Percentiles rank a stretch among this genome's conserved stretches.
Conservation (phyloP, 2,888 invertebrate species). For the Cyaniris semiargus region DNA sequence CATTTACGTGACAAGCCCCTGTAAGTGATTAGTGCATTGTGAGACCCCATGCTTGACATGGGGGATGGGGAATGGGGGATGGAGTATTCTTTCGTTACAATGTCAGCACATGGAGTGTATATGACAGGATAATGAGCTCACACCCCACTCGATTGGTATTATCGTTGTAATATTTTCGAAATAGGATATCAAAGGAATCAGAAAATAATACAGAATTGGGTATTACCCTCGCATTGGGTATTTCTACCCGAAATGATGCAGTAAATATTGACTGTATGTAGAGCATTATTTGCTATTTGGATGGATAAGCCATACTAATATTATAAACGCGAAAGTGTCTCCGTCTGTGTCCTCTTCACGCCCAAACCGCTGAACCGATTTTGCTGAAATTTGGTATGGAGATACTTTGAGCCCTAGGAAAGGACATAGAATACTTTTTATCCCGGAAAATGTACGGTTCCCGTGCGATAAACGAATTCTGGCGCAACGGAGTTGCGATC, state of each 20-base stretch:
- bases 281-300: background rate
- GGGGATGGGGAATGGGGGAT: conserved; percentile 35
- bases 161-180: conserved; percentile 60
- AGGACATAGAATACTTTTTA: too few relatives aligned
- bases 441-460: too few relatives aligned
- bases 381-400: too few relatives aligned
- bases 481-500: too few relatives aligned
- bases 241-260: conserved; percentile 10
- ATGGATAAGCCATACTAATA: background rate
- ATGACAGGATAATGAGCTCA: conserved; percentile 75
- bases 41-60: conserved; percentile 44
- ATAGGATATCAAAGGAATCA: conserved; percentile 43
- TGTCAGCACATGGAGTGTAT: conserved; percentile 61
- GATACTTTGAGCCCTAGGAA: background rate
- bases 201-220: conserved; percentile 22
- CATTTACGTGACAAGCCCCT: conserved; percentile 44
- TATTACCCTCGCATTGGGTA: conserved; percentile 23
- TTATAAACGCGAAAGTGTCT: background rate
- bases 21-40: conserved; percentile 48
- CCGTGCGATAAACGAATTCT: too few relatives aligned
- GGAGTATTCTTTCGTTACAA: conserved; percentile 46
- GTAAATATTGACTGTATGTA: background rate
- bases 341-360: background rate
- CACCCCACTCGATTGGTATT: conserved; percentile 68
- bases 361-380: background rate